These are phyloP conservation scores for Caenorhabditis sulstoni DNA, from an alignment of 2,888 invertebrate genomes.

Conservation along the genomic window DNA sequence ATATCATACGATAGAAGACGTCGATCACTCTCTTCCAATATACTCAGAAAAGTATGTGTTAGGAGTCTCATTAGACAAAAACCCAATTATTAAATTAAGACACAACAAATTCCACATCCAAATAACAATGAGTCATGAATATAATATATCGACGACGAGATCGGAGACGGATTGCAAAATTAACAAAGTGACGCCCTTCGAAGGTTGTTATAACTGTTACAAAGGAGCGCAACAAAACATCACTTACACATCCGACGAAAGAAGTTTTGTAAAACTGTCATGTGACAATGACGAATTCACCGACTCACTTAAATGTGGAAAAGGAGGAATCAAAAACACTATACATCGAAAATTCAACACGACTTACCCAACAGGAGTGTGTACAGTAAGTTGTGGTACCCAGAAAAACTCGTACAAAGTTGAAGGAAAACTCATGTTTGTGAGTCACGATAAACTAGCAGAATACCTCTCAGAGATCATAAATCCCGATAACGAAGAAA, in stretches of 20 bases:
- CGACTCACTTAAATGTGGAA: neutral
- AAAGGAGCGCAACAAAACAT: constrained; percentile 1
- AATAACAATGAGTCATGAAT: neutral
- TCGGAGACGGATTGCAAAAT: constrained; percentile 6
- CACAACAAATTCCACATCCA: neutral
- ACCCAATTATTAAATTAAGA: neutral
- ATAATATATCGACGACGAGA: neutral
- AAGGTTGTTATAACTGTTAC: constrained; percentile 4
- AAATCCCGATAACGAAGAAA: neutral
- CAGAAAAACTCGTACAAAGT: constrained; percentile 5
- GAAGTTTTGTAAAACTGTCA: neutral
- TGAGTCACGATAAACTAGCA: neutral
- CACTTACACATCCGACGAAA: neutral
- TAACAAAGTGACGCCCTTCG: neutral
- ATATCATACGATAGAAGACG: neutral
- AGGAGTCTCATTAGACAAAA: neutral
- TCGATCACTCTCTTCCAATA: neutral
- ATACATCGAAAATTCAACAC: constrained; percentile 2
- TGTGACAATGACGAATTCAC: neutral
- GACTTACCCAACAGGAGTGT: neutral
- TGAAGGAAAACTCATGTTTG: constrained; percentile 7
- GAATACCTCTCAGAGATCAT: constrained; percentile 2
- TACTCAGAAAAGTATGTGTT: constrained; percentile 1
- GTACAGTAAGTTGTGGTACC: neutral
- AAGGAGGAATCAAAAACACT: neutral